Evolutionary conservation across 2,888 invertebrate genomes (phyloP).

Genomic region (Hemicrepidius hirtus): DNA sequence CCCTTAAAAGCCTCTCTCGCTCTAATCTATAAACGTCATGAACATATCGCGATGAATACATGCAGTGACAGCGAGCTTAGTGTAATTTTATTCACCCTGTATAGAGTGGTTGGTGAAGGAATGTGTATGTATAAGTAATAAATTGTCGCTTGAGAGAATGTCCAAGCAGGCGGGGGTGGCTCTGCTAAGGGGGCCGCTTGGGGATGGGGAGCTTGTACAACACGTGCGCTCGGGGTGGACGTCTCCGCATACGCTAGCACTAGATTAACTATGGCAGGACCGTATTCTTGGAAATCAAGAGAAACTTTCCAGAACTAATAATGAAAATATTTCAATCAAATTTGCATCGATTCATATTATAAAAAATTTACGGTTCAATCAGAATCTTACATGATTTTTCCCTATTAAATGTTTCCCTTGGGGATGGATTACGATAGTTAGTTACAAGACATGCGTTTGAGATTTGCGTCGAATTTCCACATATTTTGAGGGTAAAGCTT

Average conservation of each 20-base stretch:
- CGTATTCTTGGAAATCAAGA: constrained; percentile 49
- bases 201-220: constrained; percentile 67
- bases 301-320: too few relatives aligned
- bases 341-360: too few relatives aligned
- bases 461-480: not conserved
- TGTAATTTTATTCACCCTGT: constrained; percentile 57
- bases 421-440: too few relatives aligned
- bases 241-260: constrained; percentile 67
- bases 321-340: too few relatives aligned
- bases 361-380: too few relatives aligned
- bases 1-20: not conserved
- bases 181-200: constrained; percentile 64
- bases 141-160: constrained; percentile 76
- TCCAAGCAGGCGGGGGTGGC: constrained; percentile 74
- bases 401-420: too few relatives aligned
- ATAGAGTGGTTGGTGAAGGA: constrained; percentile 62
- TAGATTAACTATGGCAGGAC: constrained; percentile 67
- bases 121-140: constrained; percentile 69
- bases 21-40: constrained; percentile 39
- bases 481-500: constrained; percentile 36
- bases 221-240: constrained; percentile 68
- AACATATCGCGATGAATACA: constrained; percentile 26
- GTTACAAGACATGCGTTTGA: not conserved
- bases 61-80: constrained; percentile 34
- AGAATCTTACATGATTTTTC: too few relatives aligned